Evolutionary conservation across 2,113 vertebrate species (phyloP).

Genomic region (Amphiprion percula): DNA sequence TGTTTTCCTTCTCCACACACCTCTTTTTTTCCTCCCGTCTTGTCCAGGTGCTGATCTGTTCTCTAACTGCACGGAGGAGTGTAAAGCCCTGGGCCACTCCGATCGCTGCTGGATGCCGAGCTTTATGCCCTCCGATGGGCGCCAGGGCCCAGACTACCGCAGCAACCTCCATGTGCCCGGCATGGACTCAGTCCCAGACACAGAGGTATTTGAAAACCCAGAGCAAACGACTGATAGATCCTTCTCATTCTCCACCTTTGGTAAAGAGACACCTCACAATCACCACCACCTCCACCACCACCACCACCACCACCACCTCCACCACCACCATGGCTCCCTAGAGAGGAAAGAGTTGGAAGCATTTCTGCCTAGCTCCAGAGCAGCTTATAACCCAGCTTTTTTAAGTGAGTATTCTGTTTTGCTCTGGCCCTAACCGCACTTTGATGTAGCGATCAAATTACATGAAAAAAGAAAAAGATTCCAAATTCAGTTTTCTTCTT

Average conservation of each 20-base stretch:
- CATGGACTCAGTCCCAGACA: constrained; percentile 99
- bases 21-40: neutral
- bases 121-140: constrained; percentile 94
- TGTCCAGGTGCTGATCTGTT: constrained; percentile 93
- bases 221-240: constrained; percentile 92
- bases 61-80: constrained; percentile 99
- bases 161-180: constrained; percentile 99
- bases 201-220: constrained; percentile 95
- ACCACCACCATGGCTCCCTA: constrained; percentile 86
- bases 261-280: constrained; percentile 92
- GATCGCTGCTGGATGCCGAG: constrained; percentile 99
- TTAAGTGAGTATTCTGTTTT: constrained; percentile 92
- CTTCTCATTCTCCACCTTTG: constrained; percentile 98
- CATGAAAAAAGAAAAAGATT: constrained; percentile 36
- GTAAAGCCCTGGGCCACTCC: constrained; percentile 98
- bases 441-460: constrained; percentile 54
- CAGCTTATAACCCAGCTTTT: constrained; percentile 95
- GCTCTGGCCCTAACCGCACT: constrained; percentile 19
- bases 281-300: constrained; percentile 66
- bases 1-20: no score
- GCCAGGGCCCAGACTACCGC: constrained; percentile 97
- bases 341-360: constrained; percentile 96
- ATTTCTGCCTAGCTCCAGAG: constrained; percentile 92
- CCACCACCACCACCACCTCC: constrained; percentile 73
- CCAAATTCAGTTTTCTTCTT: constrained; percentile 64